phyloP scores from a whole-genome alignment of 2,888 invertebrate species.

The Apantesis nais region DNA sequence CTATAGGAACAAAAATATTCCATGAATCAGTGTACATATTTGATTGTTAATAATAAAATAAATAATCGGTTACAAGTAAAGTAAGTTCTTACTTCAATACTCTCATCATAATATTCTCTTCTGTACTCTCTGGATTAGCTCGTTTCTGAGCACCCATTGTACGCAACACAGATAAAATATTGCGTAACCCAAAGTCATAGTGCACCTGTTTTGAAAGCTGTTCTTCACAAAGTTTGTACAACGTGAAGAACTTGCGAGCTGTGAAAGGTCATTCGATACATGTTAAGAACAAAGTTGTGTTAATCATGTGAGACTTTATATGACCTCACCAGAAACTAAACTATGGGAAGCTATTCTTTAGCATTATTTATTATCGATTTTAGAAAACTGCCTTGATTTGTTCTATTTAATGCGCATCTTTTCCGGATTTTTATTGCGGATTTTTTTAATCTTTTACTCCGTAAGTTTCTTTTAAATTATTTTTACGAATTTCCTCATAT shows the following conservation, averaged over 20 bases:
- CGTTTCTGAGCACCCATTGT: conserved; percentile 93
- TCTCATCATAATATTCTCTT: conserved; percentile 96
- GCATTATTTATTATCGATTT: no score
- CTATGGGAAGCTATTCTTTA: no score
- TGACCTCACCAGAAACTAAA: no score
- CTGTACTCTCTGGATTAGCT: conserved; percentile 92
- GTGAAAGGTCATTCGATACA: conserved; percentile 20
- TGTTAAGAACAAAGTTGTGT: neutral
- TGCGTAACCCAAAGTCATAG: conserved; percentile 93
- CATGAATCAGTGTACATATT: neutral
- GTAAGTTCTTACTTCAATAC: conserved; percentile 86
- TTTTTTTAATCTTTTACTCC: no score
- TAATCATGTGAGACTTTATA: no score
- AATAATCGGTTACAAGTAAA: neutral
- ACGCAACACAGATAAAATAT: conserved; percentile 92
- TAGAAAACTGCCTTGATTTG: no score
- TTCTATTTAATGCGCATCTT: no score
- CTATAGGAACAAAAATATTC: conserved; percentile 62
- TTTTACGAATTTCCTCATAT: no score
- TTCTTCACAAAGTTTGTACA: conserved; percentile 95
- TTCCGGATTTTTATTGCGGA: no score
- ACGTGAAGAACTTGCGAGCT: conserved; percentile 92
- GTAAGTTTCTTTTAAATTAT: no score
- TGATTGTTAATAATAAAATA: neutral
- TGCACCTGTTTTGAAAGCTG: conserved; percentile 96